phyloP scores from a whole-genome alignment of 2,797 vertebrate species.

The Spinus pinus region DNA sequence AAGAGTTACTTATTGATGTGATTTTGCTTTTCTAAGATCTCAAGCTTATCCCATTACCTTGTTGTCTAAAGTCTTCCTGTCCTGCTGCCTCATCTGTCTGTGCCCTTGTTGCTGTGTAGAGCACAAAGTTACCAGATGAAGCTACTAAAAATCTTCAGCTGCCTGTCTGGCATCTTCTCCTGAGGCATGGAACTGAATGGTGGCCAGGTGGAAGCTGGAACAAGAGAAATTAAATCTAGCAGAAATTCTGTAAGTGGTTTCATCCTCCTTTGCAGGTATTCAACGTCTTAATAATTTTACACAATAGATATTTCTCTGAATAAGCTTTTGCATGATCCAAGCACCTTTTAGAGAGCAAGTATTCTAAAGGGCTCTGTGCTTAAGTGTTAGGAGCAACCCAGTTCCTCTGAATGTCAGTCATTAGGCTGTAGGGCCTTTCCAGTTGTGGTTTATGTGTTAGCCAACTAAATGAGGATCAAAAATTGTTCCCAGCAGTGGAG shows the following conservation, averaged over 20 bases:
- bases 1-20: neutral
- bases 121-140: neutral
- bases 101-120: neutral
- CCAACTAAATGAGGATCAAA: neutral
- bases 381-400: neutral
- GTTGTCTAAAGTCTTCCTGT: neutral
- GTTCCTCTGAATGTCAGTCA: neutral
- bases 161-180: neutral
- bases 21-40: neutral
- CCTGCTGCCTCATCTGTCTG: neutral
- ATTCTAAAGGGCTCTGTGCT: neutral
- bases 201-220: neutral
- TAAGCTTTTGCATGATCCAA: neutral
- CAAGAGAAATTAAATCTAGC: neutral
- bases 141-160: neutral
- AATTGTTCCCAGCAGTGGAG: neutral
- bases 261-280: neutral
- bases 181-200: rapidly evolving
- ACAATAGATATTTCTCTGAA: neutral
- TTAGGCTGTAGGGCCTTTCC: neutral
- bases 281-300: neutral
- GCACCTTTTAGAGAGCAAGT: neutral
- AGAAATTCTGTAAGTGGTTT: neutral
- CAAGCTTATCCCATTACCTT: neutral
- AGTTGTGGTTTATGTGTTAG: neutral